Evolutionary conservation across 1,140 invertebrate species (phyloP), one percentile per base, ranked within the genome.

Genomic region (Marisa cornuarietis): DNA sequence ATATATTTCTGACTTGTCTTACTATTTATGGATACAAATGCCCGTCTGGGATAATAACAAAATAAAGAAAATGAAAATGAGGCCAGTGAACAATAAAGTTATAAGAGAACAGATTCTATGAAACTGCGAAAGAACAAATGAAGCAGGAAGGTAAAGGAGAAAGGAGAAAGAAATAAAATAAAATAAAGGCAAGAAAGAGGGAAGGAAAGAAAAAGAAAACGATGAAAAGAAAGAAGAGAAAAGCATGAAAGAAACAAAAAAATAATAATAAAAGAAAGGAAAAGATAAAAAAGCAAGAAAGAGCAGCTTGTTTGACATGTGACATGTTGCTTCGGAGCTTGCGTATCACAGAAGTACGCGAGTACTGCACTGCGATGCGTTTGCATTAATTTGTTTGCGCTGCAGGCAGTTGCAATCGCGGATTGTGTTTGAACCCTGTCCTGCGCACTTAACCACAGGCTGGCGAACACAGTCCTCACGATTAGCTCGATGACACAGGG

Each of bases 121-220:
- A n/a, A 11, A 58, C 11, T 6, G 0, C 2, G 8, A 58, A 58
- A 18, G 54, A 58, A 58, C 11, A 9, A 58, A 58, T 11, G 0
- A 58, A 58, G 54, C 54, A 58, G 9, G 54, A 18, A 58, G 9
- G 54, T 14, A 58, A 18, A 18, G 16, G 16, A 58, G 52, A 52
- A 75, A 52, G 52, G 51, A 1, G 73, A 62, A 49, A 54, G 72
- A 75, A 22, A 75, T 58, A 75, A 52, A 75, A 52, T 9, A 52
- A 54, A 75, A 52, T 13, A 51, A 75, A n/a, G 52, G 73, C 31
- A 52, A 54, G 73, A 52, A 52, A 14, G 52, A 9, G 20, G 26
- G 26, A 62, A 31, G 54, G 72, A 75, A 51, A 52, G 49, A 52
- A 51, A 52, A 6, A 62, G n/a, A n/a, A n/a, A n/a, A n/a, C n/a